Evolutionary conservation across 2,888 invertebrate genomes (phyloP), one percentile per base, ranked within the genome.

Genomic region (Cephalotes varians): DNA sequence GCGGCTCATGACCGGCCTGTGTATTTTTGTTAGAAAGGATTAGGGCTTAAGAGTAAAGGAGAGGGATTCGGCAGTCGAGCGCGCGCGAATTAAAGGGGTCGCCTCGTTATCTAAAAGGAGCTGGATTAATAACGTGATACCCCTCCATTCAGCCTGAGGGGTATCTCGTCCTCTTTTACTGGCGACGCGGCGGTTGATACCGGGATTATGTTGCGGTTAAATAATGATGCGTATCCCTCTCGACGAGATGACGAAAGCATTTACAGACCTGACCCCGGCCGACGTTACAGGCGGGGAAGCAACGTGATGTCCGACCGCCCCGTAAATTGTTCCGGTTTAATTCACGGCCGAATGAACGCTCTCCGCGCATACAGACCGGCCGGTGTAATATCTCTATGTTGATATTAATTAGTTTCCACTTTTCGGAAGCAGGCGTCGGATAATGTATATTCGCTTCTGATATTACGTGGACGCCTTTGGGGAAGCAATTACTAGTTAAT

Each of bases 11-110:
- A 84, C 76, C 47, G 81, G 54, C 71, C 65, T 69, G 84, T 87
- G 90, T 91, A 91, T 92, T 92, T 92, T 92, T 91, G 89, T 92
- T 92, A 91, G 90, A 44, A 86, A 85, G 91, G 90, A 92, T 92
- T 92, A 92, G 88, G 85, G 71, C 77, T 85, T 85, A 76, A 65
- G 71, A 62, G 72, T 40, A 25, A n/a, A 67, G 62, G 62, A 10
- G 60, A n/a, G 37, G 62, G 56, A 54, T 21, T 37, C 15, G 34
- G 21, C n/a, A 40, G 25, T n/a, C 67, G 67, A 1, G 64, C 28
- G n/a, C 18, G 7, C n/a, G 58, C n/a, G 88, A 91, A 90, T 89
- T 90, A 91, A 90, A 90, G 86, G 90, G 86, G 82, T 81, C 58
- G 69, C 72, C 84, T 84, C 80, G 83, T 89, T 89, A 88, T 88